A percentile compares a stretch with the other conserved stretches of the same genome.
phyloP scores from a whole-genome alignment of 2,888 invertebrate species.

The Leptarthrus brevirostris region DNA sequence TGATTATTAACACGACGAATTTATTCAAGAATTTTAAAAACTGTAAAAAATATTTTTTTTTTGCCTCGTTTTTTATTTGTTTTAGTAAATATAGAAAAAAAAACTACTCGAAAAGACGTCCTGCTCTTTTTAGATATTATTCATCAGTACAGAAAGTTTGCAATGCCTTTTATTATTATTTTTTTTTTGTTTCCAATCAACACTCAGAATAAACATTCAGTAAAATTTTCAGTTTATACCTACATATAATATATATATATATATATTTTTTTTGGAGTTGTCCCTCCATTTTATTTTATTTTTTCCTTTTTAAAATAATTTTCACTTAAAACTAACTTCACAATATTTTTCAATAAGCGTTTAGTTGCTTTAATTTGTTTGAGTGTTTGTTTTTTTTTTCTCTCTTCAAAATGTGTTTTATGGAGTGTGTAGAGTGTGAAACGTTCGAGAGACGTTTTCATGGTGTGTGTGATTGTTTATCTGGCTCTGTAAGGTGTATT shows the following conservation, averaged over 20 bases:
- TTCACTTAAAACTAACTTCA: conserved; percentile 6
- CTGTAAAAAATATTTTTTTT: too few relatives aligned
- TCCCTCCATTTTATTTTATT: too few relatives aligned
- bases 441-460: not conserved
- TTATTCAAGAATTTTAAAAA: too few relatives aligned
- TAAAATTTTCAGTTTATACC: not conserved
- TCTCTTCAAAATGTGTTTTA: not conserved
- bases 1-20: too few relatives aligned
- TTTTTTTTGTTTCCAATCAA: conserved; percentile 14
- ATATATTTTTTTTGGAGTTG: too few relatives aligned
- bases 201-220: conserved; percentile 28
- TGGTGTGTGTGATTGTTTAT: not conserved
- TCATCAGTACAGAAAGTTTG: too few relatives aligned
- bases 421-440: not conserved
- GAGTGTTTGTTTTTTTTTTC: not conserved
- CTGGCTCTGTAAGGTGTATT: not conserved
- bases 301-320: conserved; percentile 20
- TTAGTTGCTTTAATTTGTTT: conserved; percentile 37
- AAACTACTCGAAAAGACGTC: too few relatives aligned
- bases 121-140: too few relatives aligned
- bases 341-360: conserved; percentile 42
- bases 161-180: too few relatives aligned
- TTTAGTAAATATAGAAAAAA: too few relatives aligned
- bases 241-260: too few relatives aligned
- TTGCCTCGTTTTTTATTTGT: too few relatives aligned